These are phyloP conservation scores for Leptarthrus brevirostris DNA, from an alignment of 2,888 invertebrate species.

Conservation along the genomic window DNA sequence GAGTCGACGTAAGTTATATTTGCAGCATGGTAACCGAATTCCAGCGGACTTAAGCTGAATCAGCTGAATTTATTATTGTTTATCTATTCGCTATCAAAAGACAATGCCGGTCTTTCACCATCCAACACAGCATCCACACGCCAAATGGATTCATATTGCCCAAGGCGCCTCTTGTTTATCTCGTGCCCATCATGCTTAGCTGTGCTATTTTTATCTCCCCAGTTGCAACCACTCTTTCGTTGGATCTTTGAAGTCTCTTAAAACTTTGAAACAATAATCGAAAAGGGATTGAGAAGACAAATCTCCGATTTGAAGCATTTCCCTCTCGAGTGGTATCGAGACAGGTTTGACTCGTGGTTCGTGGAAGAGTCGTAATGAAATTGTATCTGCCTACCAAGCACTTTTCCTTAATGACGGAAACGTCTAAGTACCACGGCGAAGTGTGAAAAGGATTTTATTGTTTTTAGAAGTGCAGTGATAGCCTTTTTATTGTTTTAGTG, in stretches of 20 bases:
- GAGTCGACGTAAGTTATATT: constrained; percentile 15
- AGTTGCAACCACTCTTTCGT: constrained; percentile 15
- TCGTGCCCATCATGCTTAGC: background rate
- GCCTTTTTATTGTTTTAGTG: constrained; percentile 29
- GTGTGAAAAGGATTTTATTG: constrained; percentile 30
- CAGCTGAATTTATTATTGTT: background rate
- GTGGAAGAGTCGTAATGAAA: constrained; percentile 6
- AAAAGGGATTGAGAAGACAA: background rate
- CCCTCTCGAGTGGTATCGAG: too few relatives aligned
- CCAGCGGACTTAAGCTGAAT: background rate
- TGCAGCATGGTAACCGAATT: background rate
- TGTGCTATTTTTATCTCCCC: constrained; percentile 13
- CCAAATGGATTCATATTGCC: constrained; percentile 22
- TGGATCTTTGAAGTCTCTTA: constrained; percentile 23
- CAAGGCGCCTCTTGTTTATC: constrained; percentile 23
- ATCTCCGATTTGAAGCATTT: too few relatives aligned
- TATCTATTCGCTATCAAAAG: background rate
- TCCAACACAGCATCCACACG: background rate
- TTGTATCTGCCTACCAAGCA: background rate
- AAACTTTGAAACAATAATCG: constrained; percentile 5
- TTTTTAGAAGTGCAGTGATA: constrained; percentile 20
- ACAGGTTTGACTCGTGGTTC: background rate
- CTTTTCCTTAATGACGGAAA: constrained; percentile 22
- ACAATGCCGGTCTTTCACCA: background rate
- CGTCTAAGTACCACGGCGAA: constrained; percentile 1